A percentile compares a stretch with the other conserved stretches of the same genome.
Conservation (phyloP, 2,888 invertebrate species). For the Keiferia lycopersicella region DNA sequence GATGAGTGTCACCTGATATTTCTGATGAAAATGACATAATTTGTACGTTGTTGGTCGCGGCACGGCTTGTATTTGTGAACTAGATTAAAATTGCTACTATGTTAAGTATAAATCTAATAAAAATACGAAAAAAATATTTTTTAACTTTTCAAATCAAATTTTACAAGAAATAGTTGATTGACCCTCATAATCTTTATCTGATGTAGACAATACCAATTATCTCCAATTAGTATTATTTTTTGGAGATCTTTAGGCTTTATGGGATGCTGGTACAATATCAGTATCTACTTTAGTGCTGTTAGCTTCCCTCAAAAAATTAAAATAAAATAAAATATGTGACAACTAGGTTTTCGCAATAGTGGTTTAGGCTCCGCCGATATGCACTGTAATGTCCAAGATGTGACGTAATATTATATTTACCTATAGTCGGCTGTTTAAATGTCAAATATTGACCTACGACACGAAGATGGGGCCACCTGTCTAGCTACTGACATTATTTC, state of each 20-base stretch:
- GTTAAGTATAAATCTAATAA: too few relatives aligned
- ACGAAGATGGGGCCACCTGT: conserved; percentile 58
- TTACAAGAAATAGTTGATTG: too few relatives aligned
- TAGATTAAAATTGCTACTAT: too few relatives aligned
- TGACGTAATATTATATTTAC: conserved; percentile 60
- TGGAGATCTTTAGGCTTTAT: conserved; percentile 59
- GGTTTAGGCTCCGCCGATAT: conserved; percentile 26
- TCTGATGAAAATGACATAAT: too few relatives aligned
- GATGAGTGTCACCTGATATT: too few relatives aligned
- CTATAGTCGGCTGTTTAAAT: conserved; percentile 60
- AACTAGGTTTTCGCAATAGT: conserved; percentile 40
- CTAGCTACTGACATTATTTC: conserved; percentile 35
- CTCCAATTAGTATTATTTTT: conserved; percentile 49
- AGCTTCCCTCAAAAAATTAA: too few relatives aligned
- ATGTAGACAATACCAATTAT: conserved; percentile 45
- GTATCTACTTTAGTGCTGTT: too few relatives aligned
- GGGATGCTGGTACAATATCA: conserved; percentile 58
- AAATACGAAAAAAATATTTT: too few relatives aligned
- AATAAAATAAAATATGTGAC: too few relatives aligned
- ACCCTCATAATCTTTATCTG: conserved; percentile 27
- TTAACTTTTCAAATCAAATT: too few relatives aligned
- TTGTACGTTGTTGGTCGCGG: too few relatives aligned
- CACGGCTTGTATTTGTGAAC: too few relatives aligned
- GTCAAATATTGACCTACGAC: conserved; percentile 76
- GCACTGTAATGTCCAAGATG: conserved; percentile 40